Evolutionary conservation across 2,888 invertebrate genomes (phyloP).

Genomic region (Trachelus stipa): DNA sequence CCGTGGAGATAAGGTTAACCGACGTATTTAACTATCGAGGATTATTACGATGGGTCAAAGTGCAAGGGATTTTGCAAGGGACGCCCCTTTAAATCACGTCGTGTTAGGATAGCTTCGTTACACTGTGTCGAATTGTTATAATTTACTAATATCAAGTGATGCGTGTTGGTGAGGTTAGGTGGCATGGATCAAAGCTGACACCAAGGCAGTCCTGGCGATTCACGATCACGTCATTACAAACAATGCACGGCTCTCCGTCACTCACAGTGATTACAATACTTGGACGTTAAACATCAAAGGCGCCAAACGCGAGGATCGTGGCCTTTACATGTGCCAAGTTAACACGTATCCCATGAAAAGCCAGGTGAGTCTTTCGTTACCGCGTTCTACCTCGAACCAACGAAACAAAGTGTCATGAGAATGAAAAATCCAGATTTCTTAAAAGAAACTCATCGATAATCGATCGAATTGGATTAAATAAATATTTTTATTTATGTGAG

Average conservation of each 20-base stretch:
- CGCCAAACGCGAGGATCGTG: slow-evolving; percentile 87
- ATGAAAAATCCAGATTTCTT: neutral
- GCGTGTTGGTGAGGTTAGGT: slow-evolving; percentile 73
- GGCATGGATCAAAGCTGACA: slow-evolving; percentile 95
- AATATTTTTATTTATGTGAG: neutral
- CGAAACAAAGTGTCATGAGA: slow-evolving; percentile 14
- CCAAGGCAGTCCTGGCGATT: slow-evolving; percentile 92
- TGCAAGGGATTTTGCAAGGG: too few relatives aligned
- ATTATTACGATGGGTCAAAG: too few relatives aligned
- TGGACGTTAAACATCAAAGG: slow-evolving; percentile 91
- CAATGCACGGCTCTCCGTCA: slow-evolving; percentile 88
- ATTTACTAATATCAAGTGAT: slow-evolving; percentile 28
- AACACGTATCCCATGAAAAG: slow-evolving; percentile 96
- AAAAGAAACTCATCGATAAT: neutral
- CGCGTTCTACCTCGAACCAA: slow-evolving; percentile 12
- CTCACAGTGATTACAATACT: slow-evolving; percentile 92
- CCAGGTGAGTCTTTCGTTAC: slow-evolving; percentile 74
- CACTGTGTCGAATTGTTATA: neutral
- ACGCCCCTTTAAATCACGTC: neutral
- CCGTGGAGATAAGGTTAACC: neutral
- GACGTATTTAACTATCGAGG: neutral
- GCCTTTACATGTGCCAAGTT: slow-evolving; percentile 95
- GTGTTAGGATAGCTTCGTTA: neutral
- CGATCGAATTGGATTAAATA: neutral
- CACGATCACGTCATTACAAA: slow-evolving; percentile 95